Percentiles rank a stretch among this genome's conserved stretches.
These are phyloP conservation scores for Pseudorhiza aurosa DNA, from an alignment of 30 jellyfish, hydroid and myxozoan species.

Conservation along the genomic window DNA sequence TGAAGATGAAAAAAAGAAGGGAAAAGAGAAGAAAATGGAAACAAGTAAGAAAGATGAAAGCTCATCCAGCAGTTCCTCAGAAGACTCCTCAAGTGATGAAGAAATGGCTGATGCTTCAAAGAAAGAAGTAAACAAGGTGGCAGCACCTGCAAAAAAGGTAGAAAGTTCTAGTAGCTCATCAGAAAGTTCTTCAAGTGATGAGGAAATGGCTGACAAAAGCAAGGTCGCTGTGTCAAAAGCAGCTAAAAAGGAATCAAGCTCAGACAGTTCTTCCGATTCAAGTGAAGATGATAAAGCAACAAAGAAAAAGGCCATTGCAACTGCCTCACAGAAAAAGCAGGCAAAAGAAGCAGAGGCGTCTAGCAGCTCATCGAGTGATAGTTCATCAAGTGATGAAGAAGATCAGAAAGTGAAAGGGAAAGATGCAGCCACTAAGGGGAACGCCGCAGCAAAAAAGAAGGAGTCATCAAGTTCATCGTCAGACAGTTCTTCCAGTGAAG, in stretches of 20 bases:
- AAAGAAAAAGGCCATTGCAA: background rate
- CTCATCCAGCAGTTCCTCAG: slow-evolving; percentile 35
- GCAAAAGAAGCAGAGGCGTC: background rate
- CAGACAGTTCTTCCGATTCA: slow-evolving; percentile 31
- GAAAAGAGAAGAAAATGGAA: background rate
- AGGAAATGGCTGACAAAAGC: background rate
- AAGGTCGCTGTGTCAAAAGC: background rate
- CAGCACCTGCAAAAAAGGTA: background rate
- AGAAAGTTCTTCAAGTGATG: slow-evolving; percentile 26
- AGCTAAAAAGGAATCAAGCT: background rate
- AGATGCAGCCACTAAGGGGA: background rate
- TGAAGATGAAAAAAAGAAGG: slow-evolving; percentile 9
- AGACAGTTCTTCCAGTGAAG: slow-evolving; percentile 56
- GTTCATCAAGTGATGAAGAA: slow-evolving; percentile 32
- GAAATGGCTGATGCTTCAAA: background rate
- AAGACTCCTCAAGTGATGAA: slow-evolving; percentile 32
- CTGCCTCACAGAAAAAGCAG: background rate
- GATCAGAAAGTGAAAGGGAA: background rate
- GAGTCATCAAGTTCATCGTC: slow-evolving; percentile 28
- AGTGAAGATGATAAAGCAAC: background rate
- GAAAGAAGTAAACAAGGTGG: background rate
- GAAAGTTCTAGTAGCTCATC: slow-evolving; percentile 22
- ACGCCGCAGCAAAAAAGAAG: slow-evolving; percentile 16
- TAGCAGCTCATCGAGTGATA: slow-evolving; percentile 15
- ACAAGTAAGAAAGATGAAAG: background rate